Evolutionary conservation across 2,888 invertebrate species (phyloP), one percentile per base, ranked within the genome.

Genomic region (Boloria euphrosyne): DNA sequence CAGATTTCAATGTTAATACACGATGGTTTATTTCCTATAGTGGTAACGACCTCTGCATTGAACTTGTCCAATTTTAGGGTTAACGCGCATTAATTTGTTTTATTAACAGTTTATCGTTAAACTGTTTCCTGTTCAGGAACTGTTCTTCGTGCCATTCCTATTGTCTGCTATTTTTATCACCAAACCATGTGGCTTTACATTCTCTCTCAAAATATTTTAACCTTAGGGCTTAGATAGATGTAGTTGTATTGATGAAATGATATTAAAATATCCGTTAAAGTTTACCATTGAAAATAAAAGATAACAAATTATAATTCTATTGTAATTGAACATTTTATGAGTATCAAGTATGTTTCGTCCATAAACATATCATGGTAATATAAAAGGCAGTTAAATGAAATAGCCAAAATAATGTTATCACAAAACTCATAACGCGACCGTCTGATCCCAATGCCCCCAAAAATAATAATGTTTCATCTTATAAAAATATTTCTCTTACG

Each of bases 381-480:
- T 44, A 59, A 18, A 47, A 61, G 52, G 47, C 52, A 31, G 44
- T 13, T 60, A 52, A 43, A 49, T 61, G 47, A 72, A 68, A 74
- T 73, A 68, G 67, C 73, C 75, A 71, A 74, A 75, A 75, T 75
- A 78, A 78, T 76, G 77, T 81, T 81, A 80, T 84, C 80, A 80
- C 81, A 85, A 88, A 89, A 90, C 86, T 90, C 86, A 82, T 86
- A 81, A 85, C 80, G 83, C 80, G 80, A 82, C 85, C 87, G 86
- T 83, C 81, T 90, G 91, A 90, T 90, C 87, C 86, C 84, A 79
- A 77, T 84, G 81, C 84, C 90, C 92, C 91, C 85, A 89, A 86
- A 91, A 91, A 91, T 92, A 92, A 92, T 91, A 91, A 92, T 90
- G 91, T 91, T 92, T 92, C 92, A 91, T 92, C 90, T 92, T 91